Base-by-base conservation (phyloP, 2,888 invertebrate genomes). In the Bugula neritina region DNA sequence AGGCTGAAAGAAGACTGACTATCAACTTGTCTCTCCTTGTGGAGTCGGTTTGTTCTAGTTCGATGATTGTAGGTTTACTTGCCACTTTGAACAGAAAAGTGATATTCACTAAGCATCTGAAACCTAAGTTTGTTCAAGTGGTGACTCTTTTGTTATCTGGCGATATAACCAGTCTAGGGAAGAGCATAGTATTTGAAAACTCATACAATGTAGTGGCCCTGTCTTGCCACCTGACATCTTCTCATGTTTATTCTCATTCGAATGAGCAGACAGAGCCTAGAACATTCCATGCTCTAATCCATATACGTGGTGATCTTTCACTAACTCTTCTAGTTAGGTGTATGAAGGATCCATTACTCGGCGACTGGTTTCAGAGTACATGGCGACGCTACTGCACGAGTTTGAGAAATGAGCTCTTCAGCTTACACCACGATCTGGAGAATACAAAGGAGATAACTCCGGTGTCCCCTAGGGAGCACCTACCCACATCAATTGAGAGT, bases 221-320 rank as follows among this genome's bases (percentile, higher is more conserved):
- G 31, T 3, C n/a, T 34, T 63, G 63, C n/a, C 63, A 63, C 31
- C 31, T 63, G 31, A 63, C 63, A 5, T 27, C 13, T 31, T 13
- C 21, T 3, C 63, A 63, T 13, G 31, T 63, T 13, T 31, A 10
- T 27, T 63, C 31, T 2, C 2, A 2, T 13, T 17, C 29, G 3
- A 63, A 63, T 10, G 10, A 43, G 43, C n/a, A 21, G 23, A 57
- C 3, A 21, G 55, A 25, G 13, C 10, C 10, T 63, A n/a, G 34
- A 31, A 3, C 3, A 25, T 63, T 29, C 31, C 5, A 63, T 31
- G 63, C 10, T 27, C 21, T 63, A 13, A 63, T 63, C 3, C 63
- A 63, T 27, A 63, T 63, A 25, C 31, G 27, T 63, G 63, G 63
- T 17, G 63, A 63, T 31, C 31, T 63, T 5, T 63, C 63, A 3